Base-by-base conservation (phyloP, 2,888 invertebrate genomes). In the Epicampocera succincta region DNA sequence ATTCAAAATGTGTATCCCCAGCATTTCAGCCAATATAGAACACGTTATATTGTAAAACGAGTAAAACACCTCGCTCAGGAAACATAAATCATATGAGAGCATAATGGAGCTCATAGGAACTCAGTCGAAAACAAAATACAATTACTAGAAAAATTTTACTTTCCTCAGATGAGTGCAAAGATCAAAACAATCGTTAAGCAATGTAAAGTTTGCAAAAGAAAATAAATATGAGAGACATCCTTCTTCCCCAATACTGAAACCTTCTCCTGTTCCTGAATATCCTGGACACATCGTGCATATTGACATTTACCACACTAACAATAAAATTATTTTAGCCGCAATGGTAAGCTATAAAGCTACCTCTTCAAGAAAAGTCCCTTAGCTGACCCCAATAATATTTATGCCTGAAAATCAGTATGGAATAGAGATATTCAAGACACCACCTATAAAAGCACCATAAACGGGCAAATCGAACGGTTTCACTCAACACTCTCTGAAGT, bases 41-140 rank as follows among this genome's bases (percentile, higher is more conserved):
- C 54, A 54, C 29, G 29, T n/a, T 54, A 54, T 54, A 13, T 33
- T 13, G n/a, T 3, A 29, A 54, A 6, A 29, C n/a, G n/a, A 29
- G 54, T 54, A 29, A n/a, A 54, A 29, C 29, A 54, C 54, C 6
- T 54, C n/a, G 13, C 54, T n/a, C 54, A 54, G n/a, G 29, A 54
- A 54, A 29, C 29, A 13, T 13, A 54, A 54, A 54, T 29, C 1
- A 54, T 54, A 3, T 12, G n/a, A 54, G 54, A 29, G n/a, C 54
- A 25, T 29, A 29, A 29, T 29, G 33, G 54, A 54, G 54, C 54
- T 29, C 54, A 54, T 54, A 54, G 29, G n/a, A 54, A 54, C n/a
- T 3, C 54, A 42, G n/a, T n/a, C n/a, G n/a, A n/a, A n/a, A n/a
- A n/a, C n/a, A n/a, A n/a, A n/a, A n/a, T n/a, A n/a, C n/a, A 52